Percentiles rank a stretch among this genome's conserved stretches.
Conservation (phyloP, 2,888 invertebrate species). For the Tiphia femorata region DNA sequence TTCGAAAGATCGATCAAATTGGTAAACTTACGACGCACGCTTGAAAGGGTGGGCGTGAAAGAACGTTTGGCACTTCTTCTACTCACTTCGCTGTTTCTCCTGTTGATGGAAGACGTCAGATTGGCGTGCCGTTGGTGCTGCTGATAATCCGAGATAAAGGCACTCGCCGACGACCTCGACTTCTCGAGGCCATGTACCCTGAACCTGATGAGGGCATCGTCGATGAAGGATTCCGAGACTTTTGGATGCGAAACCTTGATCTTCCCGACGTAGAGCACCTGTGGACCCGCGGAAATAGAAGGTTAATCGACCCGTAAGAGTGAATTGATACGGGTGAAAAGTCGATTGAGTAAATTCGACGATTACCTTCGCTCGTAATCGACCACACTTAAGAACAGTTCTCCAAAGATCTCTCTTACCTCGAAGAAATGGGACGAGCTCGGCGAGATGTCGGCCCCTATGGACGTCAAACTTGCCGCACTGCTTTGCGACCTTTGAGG, state of each 20-base stretch:
- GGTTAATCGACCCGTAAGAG: no score
- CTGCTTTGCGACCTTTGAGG: conserved; percentile 71
- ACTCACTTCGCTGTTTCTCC: conserved; percentile 63
- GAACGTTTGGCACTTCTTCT: no score
- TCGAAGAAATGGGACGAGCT: conserved; percentile 92
- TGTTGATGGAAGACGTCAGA: conserved; percentile 46
- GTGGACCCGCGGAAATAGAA: no score
- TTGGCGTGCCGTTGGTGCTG: conserved; percentile 58
- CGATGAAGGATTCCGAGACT: conserved; percentile 89
- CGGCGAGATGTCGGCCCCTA: conserved; percentile 84
- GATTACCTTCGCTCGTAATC: no score
- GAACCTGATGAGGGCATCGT: conserved; percentile 90
- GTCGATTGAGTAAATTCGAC: not conserved
- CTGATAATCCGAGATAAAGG: conserved; percentile 69
- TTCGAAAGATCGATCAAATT: no score
- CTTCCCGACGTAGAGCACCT: conserved; percentile 93
- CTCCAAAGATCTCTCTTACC: conserved; percentile 68
- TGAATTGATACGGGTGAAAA: no score
- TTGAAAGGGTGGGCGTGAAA: no score
- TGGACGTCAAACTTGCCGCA: conserved; percentile 78
- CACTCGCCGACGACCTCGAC: conserved; percentile 71
- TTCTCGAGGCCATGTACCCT: conserved; percentile 84
- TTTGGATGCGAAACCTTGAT: conserved; percentile 89
- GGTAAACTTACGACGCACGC: no score
- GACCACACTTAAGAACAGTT: not conserved